Base-by-base conservation (phyloP, 2,888 invertebrate genomes). In the Drosophila differens region DNA sequence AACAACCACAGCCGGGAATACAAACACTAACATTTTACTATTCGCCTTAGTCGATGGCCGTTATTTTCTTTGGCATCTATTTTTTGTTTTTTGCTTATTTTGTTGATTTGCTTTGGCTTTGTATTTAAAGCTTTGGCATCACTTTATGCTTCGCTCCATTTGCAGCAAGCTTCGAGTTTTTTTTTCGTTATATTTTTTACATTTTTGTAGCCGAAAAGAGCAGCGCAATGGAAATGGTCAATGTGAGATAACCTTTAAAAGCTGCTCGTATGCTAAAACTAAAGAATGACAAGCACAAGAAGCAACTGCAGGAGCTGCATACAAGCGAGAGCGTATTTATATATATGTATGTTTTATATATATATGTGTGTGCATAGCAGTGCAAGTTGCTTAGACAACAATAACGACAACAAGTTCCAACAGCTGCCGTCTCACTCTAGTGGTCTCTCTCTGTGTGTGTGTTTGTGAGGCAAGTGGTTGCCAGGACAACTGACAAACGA, bases 211-310 rank as follows among this genome's bases (percentile, higher is more conserved):
- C 52, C 55, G 47, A 53, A 58, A 68, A 53, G 61, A 69, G 59
- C 49, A 70, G 67, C 74, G 74, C 73, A 71, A 77, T 63, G 69
- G 78, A 68, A 76, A 74, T 76, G 76, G 62, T 70, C 55, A 66
- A 70, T 79, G 75, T 74, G 70, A 80, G 87, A 87, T 90, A 87
- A 87, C 90, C 89, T 90, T 80, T 80, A 76, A 82, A 85, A 81
- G 76, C 75, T 77, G 81, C 84, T 86, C 80, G 89, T 82, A 83
- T 85, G 90, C 76, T 89, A 70, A 82, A 90, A 87, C 89, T 90
- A 80, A 87, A 89, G 85, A 83, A 83, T 78, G 82, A 74, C 74
- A 73, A 70, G 71, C 74, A 64, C 74, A 64, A 68, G 70, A 30
- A 86, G 73, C 33, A 58, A 70, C 59, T 59, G 59, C 70, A 47